Percentiles rank a stretch among this genome's conserved stretches.
phyloP scores from a whole-genome alignment of 2,797 vertebrate species.

The Crocidura indochinensis region DNA sequence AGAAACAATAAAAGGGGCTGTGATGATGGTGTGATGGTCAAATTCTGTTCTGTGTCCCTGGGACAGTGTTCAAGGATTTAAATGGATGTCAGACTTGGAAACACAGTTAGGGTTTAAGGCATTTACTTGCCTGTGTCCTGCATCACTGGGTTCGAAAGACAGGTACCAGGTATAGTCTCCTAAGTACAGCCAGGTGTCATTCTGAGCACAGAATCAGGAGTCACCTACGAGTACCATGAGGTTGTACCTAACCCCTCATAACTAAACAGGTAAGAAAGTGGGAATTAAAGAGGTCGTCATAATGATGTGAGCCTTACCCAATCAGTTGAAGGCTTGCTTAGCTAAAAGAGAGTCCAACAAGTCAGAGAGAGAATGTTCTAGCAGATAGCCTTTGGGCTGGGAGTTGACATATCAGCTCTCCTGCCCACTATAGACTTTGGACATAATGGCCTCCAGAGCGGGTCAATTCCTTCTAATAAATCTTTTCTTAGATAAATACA shows the following conservation, averaged over 20 bases:
- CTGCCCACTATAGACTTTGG: background rate
- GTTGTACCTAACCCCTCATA: no score
- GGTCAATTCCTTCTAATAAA: background rate
- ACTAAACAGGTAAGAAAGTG: no score
- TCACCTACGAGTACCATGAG: no score
- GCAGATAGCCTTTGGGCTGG: background rate
- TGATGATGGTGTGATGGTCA: background rate
- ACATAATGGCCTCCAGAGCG: background rate
- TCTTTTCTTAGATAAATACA: background rate
- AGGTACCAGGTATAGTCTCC: no score
- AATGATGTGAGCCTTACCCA: background rate
- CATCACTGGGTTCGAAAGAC: no score
- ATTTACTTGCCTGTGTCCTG: no score
- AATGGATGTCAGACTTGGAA: background rate
- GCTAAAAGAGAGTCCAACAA: background rate
- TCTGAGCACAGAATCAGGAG: no score
- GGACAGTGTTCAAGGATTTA: background rate
- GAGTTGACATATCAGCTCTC: accelerated
- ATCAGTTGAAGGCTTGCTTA: background rate
- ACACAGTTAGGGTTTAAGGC: no score
- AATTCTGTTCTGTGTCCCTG: background rate
- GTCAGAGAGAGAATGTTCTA: background rate
- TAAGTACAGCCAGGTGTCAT: no score
- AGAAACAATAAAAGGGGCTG: background rate
- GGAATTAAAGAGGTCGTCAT: background rate